Percentiles rank a stretch among this genome's conserved stretches.
Evolutionary conservation across 1,140 invertebrate species (phyloP).

Genomic region (Aphelinus certus): DNA sequence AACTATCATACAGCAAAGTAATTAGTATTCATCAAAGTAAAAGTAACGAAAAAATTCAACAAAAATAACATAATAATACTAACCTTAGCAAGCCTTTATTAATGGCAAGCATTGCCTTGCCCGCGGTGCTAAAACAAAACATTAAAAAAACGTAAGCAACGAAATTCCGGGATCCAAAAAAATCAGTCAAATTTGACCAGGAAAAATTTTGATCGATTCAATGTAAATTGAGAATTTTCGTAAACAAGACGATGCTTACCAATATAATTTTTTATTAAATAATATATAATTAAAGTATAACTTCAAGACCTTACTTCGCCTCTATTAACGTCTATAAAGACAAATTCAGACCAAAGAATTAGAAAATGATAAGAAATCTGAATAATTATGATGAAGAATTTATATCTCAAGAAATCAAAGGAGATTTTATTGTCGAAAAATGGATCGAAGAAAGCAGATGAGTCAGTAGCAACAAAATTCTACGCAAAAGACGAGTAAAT

Average conservation of each 20-base stretch:
- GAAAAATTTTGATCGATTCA: conserved; percentile 28
- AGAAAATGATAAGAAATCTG: too few relatives aligned
- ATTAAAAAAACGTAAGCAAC: conserved; percentile 50
- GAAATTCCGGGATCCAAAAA: conserved; percentile 29
- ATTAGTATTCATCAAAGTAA: conserved; percentile 1
- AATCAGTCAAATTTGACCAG: not conserved
- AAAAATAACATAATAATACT: conserved; percentile 65
- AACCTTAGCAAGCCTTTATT: conserved; percentile 90
- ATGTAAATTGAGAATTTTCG: not conserved
- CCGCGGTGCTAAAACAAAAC: conserved; percentile 74
- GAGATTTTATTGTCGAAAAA: conserved; percentile 7
- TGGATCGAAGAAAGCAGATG: not conserved
- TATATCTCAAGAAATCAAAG: too few relatives aligned
- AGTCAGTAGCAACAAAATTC: conserved; percentile 15
- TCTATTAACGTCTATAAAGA: not conserved
- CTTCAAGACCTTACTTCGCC: conserved; percentile 26
- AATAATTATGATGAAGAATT: too few relatives aligned
- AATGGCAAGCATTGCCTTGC: conserved; percentile 86
- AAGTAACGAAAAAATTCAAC: not conserved
- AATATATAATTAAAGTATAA: not conserved
- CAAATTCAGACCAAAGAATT: too few relatives aligned
- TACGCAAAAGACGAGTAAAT: not conserved
- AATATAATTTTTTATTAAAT: not conserved
- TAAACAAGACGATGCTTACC: conserved; percentile 19
- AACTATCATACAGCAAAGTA: conserved; percentile 4